Percentiles rank a stretch among this genome's conserved stretches.
These are phyloP conservation scores for Grus americana DNA, from an alignment of 2,113 vertebrate genomes.

Conservation along the genomic window DNA sequence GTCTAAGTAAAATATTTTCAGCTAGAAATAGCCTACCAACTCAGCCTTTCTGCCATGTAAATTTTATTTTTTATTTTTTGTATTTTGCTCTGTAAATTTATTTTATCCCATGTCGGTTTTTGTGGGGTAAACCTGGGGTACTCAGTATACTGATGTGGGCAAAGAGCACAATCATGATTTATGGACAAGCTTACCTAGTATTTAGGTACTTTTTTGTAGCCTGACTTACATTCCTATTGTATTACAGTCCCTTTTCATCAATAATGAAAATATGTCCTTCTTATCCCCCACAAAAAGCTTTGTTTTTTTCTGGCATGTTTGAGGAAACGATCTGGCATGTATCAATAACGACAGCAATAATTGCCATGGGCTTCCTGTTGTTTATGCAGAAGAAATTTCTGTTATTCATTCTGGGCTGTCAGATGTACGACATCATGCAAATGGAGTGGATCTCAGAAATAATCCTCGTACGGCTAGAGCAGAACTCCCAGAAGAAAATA, in stretches of 20 bases:
- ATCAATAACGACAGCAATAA: not conserved
- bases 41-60: not conserved
- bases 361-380: not conserved
- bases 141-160: not conserved
- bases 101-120: not conserved
- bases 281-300: not conserved
- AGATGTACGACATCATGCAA: not conserved
- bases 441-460: not conserved
- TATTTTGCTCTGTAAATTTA: not conserved
- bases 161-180: not conserved
- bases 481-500: not conserved
- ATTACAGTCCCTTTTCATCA: not conserved
- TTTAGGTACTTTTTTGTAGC: not conserved
- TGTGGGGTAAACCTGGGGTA: not conserved
- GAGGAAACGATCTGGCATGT: not conserved
- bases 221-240: not conserved
- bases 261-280: not conserved
- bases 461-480: not conserved
- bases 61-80: not conserved
- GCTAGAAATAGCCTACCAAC: not conserved
- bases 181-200: not conserved
- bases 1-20: not conserved
- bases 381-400: not conserved
- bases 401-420: not conserved
- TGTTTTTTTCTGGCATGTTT: not conserved